Evolutionary conservation across 2,888 invertebrate genomes (phyloP).

Genomic region (Acrobasis repandana): DNA sequence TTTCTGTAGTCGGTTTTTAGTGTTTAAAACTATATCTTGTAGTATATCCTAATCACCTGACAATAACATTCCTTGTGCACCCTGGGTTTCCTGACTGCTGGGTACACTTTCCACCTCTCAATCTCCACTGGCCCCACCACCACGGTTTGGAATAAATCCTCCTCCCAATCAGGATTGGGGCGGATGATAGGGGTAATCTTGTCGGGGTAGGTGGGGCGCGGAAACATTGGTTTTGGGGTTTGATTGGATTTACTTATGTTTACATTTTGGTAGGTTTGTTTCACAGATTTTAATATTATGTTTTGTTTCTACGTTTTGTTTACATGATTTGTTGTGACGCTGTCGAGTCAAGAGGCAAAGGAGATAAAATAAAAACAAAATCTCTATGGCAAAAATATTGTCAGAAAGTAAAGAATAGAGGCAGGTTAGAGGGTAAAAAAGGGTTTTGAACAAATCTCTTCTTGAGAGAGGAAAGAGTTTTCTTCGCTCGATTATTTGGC

Average conservation of each 20-base stretch:
- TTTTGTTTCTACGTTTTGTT: too few species aligned
- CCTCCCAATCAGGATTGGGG: conserved; percentile 43
- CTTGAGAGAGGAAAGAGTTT: too few species aligned
- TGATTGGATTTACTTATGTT: neutral
- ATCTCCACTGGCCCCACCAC: conserved; percentile 34
- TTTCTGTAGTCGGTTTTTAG: too few species aligned
- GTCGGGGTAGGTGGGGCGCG: conserved; percentile 8
- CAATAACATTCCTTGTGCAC: conserved; percentile 17
- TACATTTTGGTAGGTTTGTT: neutral
- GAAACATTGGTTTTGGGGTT: neutral
- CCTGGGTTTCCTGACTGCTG: conserved; percentile 24
- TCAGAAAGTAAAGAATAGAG: too few species aligned
- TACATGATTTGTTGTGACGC: too few species aligned
- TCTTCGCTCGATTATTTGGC: too few species aligned
- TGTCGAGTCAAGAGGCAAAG: too few species aligned
- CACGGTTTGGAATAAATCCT: conserved; percentile 37
- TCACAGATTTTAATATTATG: neutral
- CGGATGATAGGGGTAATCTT: conserved; percentile 27
- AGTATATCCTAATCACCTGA: conserved; percentile 20
- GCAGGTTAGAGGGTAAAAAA: too few species aligned
- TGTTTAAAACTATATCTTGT: too few species aligned
- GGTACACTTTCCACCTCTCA: conserved; percentile 34
- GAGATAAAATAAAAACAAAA: too few species aligned
- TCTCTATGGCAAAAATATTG: too few species aligned
- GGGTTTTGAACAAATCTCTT: too few species aligned